Conservation (phyloP, 2,888 invertebrate species). For the Coremacera marginata region DNA sequence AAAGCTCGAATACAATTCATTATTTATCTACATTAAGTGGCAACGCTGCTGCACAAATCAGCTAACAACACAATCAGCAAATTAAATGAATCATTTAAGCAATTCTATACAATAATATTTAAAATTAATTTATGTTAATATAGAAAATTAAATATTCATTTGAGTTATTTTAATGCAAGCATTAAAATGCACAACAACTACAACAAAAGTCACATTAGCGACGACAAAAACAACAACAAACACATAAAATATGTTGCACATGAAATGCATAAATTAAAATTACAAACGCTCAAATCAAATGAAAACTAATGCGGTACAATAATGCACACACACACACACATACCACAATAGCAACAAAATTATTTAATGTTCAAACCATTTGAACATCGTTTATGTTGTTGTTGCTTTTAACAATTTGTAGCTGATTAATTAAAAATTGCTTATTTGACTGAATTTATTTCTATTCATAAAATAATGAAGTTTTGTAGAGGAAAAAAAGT, state of each 20-base stretch:
- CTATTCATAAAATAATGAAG: too few relatives aligned
- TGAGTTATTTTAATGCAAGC: background rate
- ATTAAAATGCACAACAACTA: background rate
- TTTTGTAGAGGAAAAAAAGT: too few relatives aligned
- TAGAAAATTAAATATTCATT: conserved; percentile 6
- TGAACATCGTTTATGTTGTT: too few relatives aligned
- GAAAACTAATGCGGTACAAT: too few relatives aligned
- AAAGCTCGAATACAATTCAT: too few relatives aligned
- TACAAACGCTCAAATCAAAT: background rate
- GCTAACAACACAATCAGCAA: background rate
- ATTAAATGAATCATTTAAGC: conserved; percentile 11
- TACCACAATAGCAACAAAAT: too few relatives aligned
- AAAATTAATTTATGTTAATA: background rate
- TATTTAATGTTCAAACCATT: too few relatives aligned
- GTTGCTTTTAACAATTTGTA: too few relatives aligned
- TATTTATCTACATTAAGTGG: background rate
- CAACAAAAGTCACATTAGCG: background rate
- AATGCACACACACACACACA: too few relatives aligned
- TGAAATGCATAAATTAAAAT: conserved; percentile 9
- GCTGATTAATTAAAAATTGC: too few relatives aligned
- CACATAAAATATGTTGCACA: background rate
- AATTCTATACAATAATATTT: background rate
- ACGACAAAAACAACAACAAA: background rate
- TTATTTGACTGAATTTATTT: too few relatives aligned
- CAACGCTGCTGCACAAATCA: background rate